phyloP scores from a whole-genome alignment of 2,797 vertebrate genomes.

The Botia almorhae region DNA sequence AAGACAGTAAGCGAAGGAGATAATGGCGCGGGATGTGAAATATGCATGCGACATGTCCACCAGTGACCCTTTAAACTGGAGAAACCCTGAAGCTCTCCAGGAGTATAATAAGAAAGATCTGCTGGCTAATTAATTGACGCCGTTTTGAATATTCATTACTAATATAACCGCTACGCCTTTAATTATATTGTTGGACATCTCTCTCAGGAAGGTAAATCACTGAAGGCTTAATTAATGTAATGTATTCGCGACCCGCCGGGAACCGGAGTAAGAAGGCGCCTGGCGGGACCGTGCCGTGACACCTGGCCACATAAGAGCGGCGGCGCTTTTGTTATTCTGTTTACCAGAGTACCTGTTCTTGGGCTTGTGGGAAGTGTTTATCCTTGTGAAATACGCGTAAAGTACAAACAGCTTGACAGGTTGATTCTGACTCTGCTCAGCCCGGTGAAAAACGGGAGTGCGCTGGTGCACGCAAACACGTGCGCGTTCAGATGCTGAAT shows the following conservation, averaged over 20 bases:
- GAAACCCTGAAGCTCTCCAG: conserved; percentile 83
- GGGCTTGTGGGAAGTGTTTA: conserved; percentile 81
- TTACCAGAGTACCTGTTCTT: conserved; percentile 66
- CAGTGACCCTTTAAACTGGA: conserved; percentile 89
- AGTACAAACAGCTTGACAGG: conserved; percentile 79
- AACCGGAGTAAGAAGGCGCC: conserved; percentile 90
- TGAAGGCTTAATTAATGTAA: conserved; percentile 99
- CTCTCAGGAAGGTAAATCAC: conserved; percentile 99
- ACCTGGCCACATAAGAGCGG: conserved; percentile 88
- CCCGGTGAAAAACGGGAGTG: conserved; percentile 1
- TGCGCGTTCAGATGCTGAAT: background rate
- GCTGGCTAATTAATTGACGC: conserved; percentile 98
- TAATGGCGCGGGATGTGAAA: conserved; percentile 70
- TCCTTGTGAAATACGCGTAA: conserved; percentile 76
- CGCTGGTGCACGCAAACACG: background rate
- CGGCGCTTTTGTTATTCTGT: conserved; percentile 86
- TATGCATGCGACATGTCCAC: conserved; percentile 77
- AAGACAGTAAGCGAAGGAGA: conserved; percentile 24
- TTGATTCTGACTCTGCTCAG: conserved; percentile 49
- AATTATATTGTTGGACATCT: conserved; percentile 99
- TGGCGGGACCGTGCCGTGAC: conserved; percentile 93
- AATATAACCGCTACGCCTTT: conserved; percentile 94
- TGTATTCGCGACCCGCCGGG: conserved; percentile 96
- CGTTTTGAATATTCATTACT: conserved; percentile 99
- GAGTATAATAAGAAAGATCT: conserved; percentile 85